Evolutionary conservation across 2,888 invertebrate genomes (phyloP).

Genomic region (Sinentomon sp.): DNA sequence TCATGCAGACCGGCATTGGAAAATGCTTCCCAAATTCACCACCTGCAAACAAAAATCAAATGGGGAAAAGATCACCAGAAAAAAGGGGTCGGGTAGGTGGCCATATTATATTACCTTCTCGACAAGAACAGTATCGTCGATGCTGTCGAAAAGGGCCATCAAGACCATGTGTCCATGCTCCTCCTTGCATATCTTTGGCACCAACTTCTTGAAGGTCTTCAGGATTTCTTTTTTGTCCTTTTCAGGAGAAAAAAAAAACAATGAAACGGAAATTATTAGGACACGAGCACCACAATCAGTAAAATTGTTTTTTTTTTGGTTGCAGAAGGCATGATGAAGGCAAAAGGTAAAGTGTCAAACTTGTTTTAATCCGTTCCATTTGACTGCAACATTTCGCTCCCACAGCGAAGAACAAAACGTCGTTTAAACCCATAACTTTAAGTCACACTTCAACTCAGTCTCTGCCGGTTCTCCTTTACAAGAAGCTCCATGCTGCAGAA

Average conservation of each 20-base stretch:
- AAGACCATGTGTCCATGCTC: slow-evolving; percentile 63
- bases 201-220: slow-evolving; percentile 62
- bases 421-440: too few relatives aligned
- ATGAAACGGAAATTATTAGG: slow-evolving; percentile 3
- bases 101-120: slow-evolving; percentile 54
- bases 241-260: slow-evolving; percentile 16
- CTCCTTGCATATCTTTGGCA: slow-evolving; percentile 47
- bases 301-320: slow-evolving; percentile 32
- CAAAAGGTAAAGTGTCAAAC: background rate
- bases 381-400: too few relatives aligned
- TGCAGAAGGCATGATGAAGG: too few relatives aligned
- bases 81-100: too few relatives aligned
- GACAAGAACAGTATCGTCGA: slow-evolving; percentile 75
- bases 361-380: too few relatives aligned
- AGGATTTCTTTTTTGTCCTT: slow-evolving; percentile 39
- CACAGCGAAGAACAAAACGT: too few relatives aligned
- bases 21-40: background rate
- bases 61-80: too few relatives aligned
- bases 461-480: too few relatives aligned
- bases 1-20: background rate
- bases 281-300: background rate
- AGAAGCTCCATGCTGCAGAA: too few relatives aligned
- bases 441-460: too few relatives aligned
- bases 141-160: slow-evolving; percentile 53
- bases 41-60: background rate